These are phyloP conservation scores for Talpa occidentalis DNA, from an alignment of 2,113 vertebrate species.

Conservation along the genomic window DNA sequence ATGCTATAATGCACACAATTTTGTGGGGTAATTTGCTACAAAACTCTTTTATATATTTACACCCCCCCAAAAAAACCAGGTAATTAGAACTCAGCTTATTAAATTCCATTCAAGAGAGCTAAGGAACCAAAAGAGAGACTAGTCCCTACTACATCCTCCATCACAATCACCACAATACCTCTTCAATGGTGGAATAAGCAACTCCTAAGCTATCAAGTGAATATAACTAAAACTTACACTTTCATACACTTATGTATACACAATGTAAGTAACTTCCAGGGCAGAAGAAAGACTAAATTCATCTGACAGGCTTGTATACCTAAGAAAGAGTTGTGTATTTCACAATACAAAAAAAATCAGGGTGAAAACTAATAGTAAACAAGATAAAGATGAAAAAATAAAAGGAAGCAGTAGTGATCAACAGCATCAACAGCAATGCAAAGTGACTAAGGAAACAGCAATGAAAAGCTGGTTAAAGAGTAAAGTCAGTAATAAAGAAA, in stretches of 20 bases:
- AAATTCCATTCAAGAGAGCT: constrained; percentile 38
- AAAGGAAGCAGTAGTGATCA: background rate
- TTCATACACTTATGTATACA: background rate
- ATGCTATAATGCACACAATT: background rate
- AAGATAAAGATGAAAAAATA: constrained; percentile 9
- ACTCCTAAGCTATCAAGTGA: background rate
- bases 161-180: background rate
- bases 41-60: constrained; percentile 45
- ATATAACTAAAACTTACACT: background rate
- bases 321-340: background rate
- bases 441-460: constrained; percentile 22
- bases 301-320: background rate
- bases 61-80: background rate
- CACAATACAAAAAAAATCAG: constrained; percentile 11
- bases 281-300: constrained; percentile 4
- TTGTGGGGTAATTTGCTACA: constrained; percentile 21
- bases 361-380: background rate
- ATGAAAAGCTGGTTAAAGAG: background rate
- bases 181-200: background rate
- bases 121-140: background rate
- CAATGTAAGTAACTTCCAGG: background rate
- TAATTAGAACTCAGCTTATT: constrained; percentile 2
- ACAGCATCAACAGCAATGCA: background rate
- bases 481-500: constrained; percentile 34
- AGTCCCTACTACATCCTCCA: background rate